Evolutionary conservation across 1,140 invertebrate species (phyloP).

Genomic region (Drosophila prosaltans): DNA sequence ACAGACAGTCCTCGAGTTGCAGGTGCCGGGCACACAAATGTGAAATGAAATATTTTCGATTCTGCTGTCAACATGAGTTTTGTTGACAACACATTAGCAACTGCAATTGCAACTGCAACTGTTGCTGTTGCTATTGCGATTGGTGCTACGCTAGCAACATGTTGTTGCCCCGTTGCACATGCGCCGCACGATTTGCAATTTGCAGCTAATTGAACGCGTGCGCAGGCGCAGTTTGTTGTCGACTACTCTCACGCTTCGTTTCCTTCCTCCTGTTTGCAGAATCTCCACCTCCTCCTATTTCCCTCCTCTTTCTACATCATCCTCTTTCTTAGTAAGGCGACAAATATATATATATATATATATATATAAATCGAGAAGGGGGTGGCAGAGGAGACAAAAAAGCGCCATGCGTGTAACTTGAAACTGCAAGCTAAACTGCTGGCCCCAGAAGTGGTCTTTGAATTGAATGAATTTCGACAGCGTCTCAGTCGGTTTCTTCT

Average conservation of each 20-base stretch:
- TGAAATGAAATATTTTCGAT: slow-evolving; percentile 82
- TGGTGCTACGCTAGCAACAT: slow-evolving; percentile 55
- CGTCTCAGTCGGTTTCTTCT: slow-evolving; percentile 32
- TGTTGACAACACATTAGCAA: slow-evolving; percentile 81
- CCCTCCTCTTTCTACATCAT: slow-evolving; percentile 1
- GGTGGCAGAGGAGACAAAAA: slow-evolving; percentile 24
- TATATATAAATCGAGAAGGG: neutral
- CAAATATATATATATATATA: slow-evolving; percentile 52
- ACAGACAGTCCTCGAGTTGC: slow-evolving; percentile 33
- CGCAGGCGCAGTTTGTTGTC: slow-evolving; percentile 74
- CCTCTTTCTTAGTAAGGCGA: slow-evolving; percentile 44
- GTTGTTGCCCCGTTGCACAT: slow-evolving; percentile 74
- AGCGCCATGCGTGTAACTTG: slow-evolving; percentile 55
- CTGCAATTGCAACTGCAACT: slow-evolving; percentile 51
- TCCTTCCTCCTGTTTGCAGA: slow-evolving; percentile 17
- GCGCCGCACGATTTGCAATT: slow-evolving; percentile 79
- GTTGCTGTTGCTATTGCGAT: slow-evolving; percentile 8
- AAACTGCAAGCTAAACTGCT: slow-evolving; percentile 40
- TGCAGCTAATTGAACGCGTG: slow-evolving; percentile 81
- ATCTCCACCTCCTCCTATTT: neutral
- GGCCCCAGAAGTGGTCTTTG: slow-evolving; percentile 47
- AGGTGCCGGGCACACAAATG: slow-evolving; percentile 47
- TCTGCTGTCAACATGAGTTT: slow-evolving; percentile 78
- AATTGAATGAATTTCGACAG: slow-evolving; percentile 78
- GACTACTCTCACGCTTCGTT: slow-evolving; percentile 50